A percentile compares a stretch with the other conserved stretches of the same genome.
Evolutionary conservation across 2,797 vertebrate species (phyloP).

Genomic region (Myotis myotis): DNA sequence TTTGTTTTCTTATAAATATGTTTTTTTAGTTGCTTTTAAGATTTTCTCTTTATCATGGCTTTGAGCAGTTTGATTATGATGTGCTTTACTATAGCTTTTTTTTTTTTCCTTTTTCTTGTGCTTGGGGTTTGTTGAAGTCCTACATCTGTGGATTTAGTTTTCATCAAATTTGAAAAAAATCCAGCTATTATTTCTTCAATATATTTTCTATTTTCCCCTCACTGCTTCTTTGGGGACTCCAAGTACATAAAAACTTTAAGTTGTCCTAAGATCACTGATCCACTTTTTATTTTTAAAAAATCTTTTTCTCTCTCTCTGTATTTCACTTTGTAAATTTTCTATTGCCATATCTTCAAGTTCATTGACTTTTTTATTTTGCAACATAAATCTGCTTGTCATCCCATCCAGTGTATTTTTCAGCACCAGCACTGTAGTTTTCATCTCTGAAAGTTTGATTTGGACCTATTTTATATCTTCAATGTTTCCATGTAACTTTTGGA

Average conservation of each 20-base stretch:
- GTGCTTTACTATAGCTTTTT: background rate
- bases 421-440: background rate
- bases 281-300: background rate
- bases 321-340: background rate
- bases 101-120: background rate
- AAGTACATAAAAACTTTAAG: background rate
- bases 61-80: constrained; percentile 19
- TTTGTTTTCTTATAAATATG: background rate
- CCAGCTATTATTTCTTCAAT: background rate
- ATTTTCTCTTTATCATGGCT: background rate
- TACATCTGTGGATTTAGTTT: background rate
- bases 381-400: background rate
- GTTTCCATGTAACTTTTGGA: background rate
- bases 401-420: background rate
- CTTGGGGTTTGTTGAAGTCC: background rate
- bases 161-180: constrained; percentile 16
- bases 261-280: background rate
- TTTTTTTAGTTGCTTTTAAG: background rate
- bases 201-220: background rate
- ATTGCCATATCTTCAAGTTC: background rate
- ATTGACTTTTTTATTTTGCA: background rate
- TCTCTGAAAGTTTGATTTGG: background rate
- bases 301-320: background rate
- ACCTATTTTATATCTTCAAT: constrained; percentile 3
- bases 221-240: background rate